These are phyloP conservation scores for Alectoris magna DNA, from an alignment of 2,797 vertebrate genomes.

Conservation along the genomic window DNA sequence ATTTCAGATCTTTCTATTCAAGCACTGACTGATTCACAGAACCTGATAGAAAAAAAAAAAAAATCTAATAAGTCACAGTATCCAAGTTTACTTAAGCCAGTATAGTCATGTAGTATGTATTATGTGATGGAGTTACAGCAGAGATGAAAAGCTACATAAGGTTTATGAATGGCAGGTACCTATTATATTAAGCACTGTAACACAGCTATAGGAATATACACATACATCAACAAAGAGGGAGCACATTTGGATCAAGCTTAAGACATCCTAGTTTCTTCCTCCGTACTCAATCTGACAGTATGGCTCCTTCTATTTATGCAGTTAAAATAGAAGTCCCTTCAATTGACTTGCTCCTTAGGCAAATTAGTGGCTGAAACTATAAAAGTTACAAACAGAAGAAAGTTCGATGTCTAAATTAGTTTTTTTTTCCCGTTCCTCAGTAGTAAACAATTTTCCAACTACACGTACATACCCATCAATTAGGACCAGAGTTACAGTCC, in stretches of 20 bases:
- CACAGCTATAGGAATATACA: background rate
- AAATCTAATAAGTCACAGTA: background rate
- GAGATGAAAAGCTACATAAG: background rate
- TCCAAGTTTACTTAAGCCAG: background rate
- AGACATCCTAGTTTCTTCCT: background rate
- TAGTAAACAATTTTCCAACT: background rate
- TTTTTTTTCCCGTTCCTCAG: background rate
- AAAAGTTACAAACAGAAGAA: background rate
- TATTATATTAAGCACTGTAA: background rate
- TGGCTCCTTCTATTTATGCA: background rate
- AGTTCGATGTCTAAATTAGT: accelerated
- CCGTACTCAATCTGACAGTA: background rate
- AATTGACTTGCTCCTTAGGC: background rate
- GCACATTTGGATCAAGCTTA: background rate
- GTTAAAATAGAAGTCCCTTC: background rate
- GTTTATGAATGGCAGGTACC: background rate
- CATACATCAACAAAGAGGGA: background rate
- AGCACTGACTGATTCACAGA: background rate
- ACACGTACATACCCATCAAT: background rate
- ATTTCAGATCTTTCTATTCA: background rate
- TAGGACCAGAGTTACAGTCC: background rate
- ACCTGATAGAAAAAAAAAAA: background rate
- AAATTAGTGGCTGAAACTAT: background rate
- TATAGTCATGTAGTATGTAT: background rate
- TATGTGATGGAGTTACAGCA: background rate